phyloP scores from a whole-genome alignment of 1,140 invertebrate genomes.

The Platyura marginata region DNA sequence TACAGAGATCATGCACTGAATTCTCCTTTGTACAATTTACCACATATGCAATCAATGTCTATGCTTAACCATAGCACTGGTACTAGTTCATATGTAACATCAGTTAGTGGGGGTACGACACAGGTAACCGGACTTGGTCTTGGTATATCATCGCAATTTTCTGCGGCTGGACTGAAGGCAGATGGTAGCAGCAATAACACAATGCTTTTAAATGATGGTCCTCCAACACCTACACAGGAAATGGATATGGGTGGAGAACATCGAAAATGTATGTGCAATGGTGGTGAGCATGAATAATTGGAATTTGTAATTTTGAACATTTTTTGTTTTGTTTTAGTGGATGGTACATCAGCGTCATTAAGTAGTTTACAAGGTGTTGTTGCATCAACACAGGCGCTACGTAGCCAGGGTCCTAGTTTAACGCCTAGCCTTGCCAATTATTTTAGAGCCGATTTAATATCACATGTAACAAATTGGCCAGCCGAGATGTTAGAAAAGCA shows the following conservation, averaged over 20 bases:
- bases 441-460: slow-evolving; percentile 75
- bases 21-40: slow-evolving; percentile 19
- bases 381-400: slow-evolving; percentile 15
- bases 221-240: slow-evolving; percentile 32
- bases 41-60: slow-evolving; percentile 19
- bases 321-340: slow-evolving; percentile 10
- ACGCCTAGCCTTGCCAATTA: slow-evolving; percentile 82
- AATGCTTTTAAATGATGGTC: slow-evolving; percentile 25
- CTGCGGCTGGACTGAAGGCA: slow-evolving; percentile 8
- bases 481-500: slow-evolving; percentile 85
- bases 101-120: background rate
- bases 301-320: background rate
- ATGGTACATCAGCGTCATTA: slow-evolving; percentile 14
- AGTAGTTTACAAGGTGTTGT: slow-evolving; percentile 23
- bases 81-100: slow-evolving; percentile 5
- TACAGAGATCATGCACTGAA: slow-evolving; percentile 19
- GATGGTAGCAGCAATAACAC: slow-evolving; percentile 15
- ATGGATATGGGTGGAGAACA: slow-evolving; percentile 25
- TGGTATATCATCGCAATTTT: slow-evolving; percentile 1
- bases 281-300: background rate
- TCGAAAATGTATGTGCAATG: slow-evolving; percentile 25
- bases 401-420: slow-evolving; percentile 38
- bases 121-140: background rate
- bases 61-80: slow-evolving; percentile 20
- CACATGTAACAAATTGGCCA: slow-evolving; percentile 82